Conservation (phyloP, 1,140 invertebrate genomes). For the Drosophila teissieri region DNA sequence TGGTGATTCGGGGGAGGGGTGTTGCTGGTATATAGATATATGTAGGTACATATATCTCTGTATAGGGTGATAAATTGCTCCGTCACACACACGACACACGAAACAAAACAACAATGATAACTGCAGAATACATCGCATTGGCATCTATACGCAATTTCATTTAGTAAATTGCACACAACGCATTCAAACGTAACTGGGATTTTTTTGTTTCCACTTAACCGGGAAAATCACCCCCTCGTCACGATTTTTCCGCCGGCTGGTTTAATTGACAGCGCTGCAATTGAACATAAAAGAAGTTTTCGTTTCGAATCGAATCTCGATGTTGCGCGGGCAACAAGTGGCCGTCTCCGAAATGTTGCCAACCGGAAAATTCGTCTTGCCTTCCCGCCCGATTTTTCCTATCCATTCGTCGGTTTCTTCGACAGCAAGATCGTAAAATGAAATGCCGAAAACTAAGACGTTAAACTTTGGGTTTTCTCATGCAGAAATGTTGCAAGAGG, state of each 20-base stretch:
- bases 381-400: not conserved
- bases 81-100: constrained; percentile 23
- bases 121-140: constrained; percentile 48
- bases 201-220: not conserved
- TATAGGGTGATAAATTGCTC: constrained; percentile 54
- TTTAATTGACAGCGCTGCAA: constrained; percentile 35
- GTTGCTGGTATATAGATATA: constrained; percentile 2
- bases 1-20: constrained; percentile 14
- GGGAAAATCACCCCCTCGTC: constrained; percentile 1
- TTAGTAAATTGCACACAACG: constrained; percentile 65
- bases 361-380: constrained; percentile 11
- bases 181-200: constrained; percentile 37
- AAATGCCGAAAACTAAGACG: constrained; percentile 14
- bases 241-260: constrained; percentile 5
- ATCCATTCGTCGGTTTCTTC: too few species aligned
- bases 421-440: constrained; percentile 14
- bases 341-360: constrained; percentile 32
- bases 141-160: constrained; percentile 62
- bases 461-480: not conserved
- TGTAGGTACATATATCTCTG: constrained; percentile 8
- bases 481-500: constrained; percentile 2
- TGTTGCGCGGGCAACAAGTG: constrained; percentile 66
- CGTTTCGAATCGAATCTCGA: constrained; percentile 21
- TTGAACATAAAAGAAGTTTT: constrained; percentile 32
- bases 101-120: constrained; percentile 62